Evolutionary conservation across 2,888 invertebrate species (phyloP).

Genomic region (Tipula unca): DNA sequence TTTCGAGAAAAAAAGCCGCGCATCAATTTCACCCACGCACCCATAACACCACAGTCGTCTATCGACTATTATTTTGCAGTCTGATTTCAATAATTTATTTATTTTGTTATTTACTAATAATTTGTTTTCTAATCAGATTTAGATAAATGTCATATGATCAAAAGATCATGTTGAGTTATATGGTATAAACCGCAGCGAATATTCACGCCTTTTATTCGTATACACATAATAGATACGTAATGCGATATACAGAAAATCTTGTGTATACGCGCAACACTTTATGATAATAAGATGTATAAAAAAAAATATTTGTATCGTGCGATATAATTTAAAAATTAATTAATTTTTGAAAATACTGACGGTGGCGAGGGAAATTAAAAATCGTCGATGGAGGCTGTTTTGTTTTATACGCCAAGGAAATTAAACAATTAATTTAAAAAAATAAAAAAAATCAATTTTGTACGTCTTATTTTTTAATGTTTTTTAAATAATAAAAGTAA

Average conservation of each 20-base stretch:
- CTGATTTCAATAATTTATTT: background rate
- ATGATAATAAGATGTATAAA: background rate
- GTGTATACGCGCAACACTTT: background rate
- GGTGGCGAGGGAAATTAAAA: background rate
- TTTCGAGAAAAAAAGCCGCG: background rate
- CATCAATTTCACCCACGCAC: background rate
- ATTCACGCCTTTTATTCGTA: background rate
- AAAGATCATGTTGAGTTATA: background rate
- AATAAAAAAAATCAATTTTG: background rate
- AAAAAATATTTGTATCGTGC: background rate
- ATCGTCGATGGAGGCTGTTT: background rate
- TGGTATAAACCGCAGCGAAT: background rate
- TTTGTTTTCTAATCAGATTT: background rate
- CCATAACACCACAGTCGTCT: background rate
- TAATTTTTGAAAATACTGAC: background rate
- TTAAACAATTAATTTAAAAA: background rate
- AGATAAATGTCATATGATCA: background rate
- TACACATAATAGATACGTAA: background rate
- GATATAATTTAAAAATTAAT: background rate
- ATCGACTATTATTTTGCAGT: background rate
- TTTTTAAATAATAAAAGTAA: background rate
- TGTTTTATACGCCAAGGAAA: background rate
- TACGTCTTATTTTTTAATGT: background rate
- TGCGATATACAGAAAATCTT: background rate
- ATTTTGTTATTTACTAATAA: background rate